Evolutionary conservation across 2,888 invertebrate species (phyloP).

Genomic region (Phortica magna): DNA sequence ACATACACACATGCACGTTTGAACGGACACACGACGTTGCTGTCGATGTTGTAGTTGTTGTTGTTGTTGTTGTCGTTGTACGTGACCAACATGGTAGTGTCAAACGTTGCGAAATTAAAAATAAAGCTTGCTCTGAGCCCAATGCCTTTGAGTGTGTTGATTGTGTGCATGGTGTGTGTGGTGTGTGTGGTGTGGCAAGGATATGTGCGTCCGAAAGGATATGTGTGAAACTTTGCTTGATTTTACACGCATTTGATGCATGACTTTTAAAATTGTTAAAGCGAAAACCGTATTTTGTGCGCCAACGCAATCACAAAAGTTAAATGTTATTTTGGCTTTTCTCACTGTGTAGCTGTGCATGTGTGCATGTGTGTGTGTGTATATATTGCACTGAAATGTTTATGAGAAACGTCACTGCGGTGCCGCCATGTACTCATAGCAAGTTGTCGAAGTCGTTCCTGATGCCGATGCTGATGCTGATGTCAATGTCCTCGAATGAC

Average conservation of each 20-base stretch:
- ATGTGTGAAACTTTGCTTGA: not conserved
- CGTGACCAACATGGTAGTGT: slow-evolving; percentile 53
- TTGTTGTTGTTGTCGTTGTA: not conserved
- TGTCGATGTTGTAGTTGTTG: slow-evolving; percentile 40
- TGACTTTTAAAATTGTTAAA: not conserved
- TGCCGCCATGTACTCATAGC: not conserved
- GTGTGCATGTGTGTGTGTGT: slow-evolving; percentile 16
- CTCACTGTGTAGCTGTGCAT: not conserved
- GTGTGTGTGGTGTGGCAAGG: slow-evolving; percentile 57
- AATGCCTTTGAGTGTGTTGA: not conserved
- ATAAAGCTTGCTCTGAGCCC: slow-evolving; percentile 19
- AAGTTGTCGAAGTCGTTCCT: not conserved
- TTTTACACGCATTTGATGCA: not conserved
- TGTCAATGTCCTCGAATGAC: slow-evolving; percentile 18
- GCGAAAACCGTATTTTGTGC: not conserved
- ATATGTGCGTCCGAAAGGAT: not conserved
- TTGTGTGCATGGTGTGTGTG: slow-evolving; percentile 47
- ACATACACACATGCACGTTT: slow-evolving; percentile 18
- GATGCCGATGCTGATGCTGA: not conserved
- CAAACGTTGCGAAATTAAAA: slow-evolving; percentile 60
- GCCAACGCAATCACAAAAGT: not conserved
- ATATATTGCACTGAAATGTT: slow-evolving; percentile 1
- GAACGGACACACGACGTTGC: not conserved
- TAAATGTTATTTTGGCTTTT: slow-evolving; percentile 31
- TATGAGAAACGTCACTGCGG: not conserved